These are phyloP conservation scores for Zaprionus gabonicus DNA, from an alignment of 1,140 invertebrate species.

Conservation along the genomic window DNA sequence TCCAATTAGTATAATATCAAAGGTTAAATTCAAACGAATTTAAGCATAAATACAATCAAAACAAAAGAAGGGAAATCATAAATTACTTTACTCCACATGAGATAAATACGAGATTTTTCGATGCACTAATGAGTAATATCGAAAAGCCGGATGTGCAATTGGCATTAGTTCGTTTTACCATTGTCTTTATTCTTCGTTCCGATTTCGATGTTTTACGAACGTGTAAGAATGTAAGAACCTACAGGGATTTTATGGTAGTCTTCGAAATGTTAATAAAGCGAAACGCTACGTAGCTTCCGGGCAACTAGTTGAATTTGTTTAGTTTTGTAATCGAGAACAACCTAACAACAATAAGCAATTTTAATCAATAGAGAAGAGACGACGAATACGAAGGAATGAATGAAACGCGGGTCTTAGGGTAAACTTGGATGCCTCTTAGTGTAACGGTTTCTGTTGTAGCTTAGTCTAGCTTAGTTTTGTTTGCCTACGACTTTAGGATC, in stretches of 20 bases:
- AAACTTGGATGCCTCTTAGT: slow-evolving; percentile 76
- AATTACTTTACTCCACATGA: slow-evolving; percentile 72
- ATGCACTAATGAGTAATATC: slow-evolving; percentile 11
- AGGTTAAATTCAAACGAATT: slow-evolving; percentile 80
- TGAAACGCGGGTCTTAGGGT: slow-evolving; percentile 70
- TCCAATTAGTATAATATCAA: slow-evolving; percentile 71
- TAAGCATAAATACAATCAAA: slow-evolving; percentile 82
- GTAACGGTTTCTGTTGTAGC: slow-evolving; percentile 79
- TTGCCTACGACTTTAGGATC: slow-evolving; percentile 50
- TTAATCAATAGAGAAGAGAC: slow-evolving; percentile 49
- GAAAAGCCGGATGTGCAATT: slow-evolving; percentile 39
- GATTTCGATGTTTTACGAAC: slow-evolving; percentile 18
- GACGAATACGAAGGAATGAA: slow-evolving; percentile 39
- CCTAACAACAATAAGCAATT: slow-evolving; percentile 71
- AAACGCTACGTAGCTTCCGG: slow-evolving; percentile 27
- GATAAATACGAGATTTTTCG: slow-evolving; percentile 19
- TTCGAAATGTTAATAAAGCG: slow-evolving; percentile 58
- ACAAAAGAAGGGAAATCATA: slow-evolving; percentile 28
- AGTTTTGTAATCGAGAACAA: slow-evolving; percentile 63
- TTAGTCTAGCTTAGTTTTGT: slow-evolving; percentile 65
- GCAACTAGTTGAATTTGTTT: slow-evolving; percentile 74
- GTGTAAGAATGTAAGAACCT: slow-evolving; percentile 58
- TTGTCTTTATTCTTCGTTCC: slow-evolving; percentile 16
- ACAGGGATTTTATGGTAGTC: slow-evolving; percentile 84
- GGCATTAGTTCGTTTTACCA: neutral